Conservation (phyloP, 1,140 invertebrate species). For the Drosophila kanapiae region DNA sequence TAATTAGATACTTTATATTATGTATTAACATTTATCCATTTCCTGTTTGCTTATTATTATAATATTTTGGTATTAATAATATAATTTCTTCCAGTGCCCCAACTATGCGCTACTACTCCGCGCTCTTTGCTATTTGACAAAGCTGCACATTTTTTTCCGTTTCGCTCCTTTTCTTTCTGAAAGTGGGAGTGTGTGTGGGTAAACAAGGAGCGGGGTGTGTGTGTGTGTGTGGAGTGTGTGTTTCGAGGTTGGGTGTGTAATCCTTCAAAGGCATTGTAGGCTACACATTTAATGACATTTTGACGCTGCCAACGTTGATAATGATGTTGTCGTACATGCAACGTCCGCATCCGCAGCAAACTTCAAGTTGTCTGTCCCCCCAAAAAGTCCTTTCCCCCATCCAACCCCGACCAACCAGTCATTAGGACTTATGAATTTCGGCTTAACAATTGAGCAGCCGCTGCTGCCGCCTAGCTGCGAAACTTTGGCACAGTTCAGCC, state of each 20-base stretch:
- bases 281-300: constrained; percentile 80
- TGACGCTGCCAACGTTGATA: constrained; percentile 79
- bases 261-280: constrained; percentile 78
- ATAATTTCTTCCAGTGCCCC: constrained; percentile 7
- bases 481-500: constrained; percentile 56
- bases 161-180: constrained; percentile 42
- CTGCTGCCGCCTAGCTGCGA: constrained; percentile 18
- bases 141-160: constrained; percentile 71
- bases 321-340: constrained; percentile 72
- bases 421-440: constrained; percentile 55
- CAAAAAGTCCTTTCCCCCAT: constrained; percentile 1
- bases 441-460: constrained; percentile 52
- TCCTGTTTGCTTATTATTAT: no score
- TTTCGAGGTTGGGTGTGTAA: constrained; percentile 50
- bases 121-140: constrained; percentile 71
- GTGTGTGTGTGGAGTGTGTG: constrained; percentile 3
- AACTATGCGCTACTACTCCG: constrained; percentile 45
- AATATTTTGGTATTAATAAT: background rate
- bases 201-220: constrained; percentile 21
- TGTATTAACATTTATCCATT: no score
- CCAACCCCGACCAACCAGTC: background rate
- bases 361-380: constrained; percentile 53
- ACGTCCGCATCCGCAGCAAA: constrained; percentile 66
- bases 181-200: constrained; percentile 25
- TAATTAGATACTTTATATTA: no score